A percentile compares a stretch with the other conserved stretches of the same genome.
Conservation (phyloP, 2,113 vertebrate genomes). For the Glaucomys volans region DNA sequence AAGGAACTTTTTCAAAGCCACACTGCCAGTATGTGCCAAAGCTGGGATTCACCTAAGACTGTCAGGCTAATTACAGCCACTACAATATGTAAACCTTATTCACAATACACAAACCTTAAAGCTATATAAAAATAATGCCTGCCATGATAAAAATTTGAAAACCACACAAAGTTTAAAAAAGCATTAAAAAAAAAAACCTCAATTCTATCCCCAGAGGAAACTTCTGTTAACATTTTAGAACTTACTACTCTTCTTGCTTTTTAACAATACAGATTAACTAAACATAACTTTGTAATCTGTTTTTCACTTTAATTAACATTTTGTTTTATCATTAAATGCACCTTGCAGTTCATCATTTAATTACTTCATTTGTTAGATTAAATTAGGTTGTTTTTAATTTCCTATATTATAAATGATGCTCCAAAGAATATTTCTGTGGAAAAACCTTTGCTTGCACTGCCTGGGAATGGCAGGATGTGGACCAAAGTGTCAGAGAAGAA, state of each 20-base stretch:
- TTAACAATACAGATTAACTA: slow-evolving; percentile 28
- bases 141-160: background rate
- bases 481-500: background rate
- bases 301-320: background rate
- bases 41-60: background rate
- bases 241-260: background rate
- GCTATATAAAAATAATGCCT: slow-evolving; percentile 4
- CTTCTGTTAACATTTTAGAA: background rate
- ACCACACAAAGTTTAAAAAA: background rate
- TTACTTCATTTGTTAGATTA: background rate
- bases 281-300: slow-evolving; percentile 11
- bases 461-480: background rate
- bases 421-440: background rate
- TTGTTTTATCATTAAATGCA: background rate
- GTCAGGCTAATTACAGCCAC: background rate
- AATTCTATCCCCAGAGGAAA: background rate
- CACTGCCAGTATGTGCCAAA: background rate
- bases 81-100: background rate
- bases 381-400: background rate
- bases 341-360: slow-evolving; percentile 11
- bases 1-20: background rate
- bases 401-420: background rate
- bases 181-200: background rate
- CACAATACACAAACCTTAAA: background rate
- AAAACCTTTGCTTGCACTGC: background rate